Percentiles rank a stretch among this genome's conserved stretches.
Conservation (phyloP, 2,113 vertebrate species). For the Nothocercus nigrocapillus region DNA sequence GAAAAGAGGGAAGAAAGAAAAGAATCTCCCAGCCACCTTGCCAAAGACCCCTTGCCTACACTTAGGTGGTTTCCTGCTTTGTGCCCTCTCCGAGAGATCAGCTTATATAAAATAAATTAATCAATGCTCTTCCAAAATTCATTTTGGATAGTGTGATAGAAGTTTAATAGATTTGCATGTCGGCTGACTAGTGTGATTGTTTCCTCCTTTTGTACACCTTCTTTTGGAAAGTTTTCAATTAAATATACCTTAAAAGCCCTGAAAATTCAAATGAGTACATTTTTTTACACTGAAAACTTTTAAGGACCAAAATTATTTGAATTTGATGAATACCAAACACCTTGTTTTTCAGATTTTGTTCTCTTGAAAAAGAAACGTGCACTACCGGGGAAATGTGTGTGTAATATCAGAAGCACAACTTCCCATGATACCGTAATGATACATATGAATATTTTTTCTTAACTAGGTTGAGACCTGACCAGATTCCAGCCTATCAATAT, state of each 20-base stretch:
- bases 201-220: background rate
- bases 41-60: background rate
- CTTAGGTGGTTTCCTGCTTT: background rate
- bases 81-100: background rate
- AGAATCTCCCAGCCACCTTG: background rate
- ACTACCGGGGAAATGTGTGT: background rate
- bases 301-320: background rate
- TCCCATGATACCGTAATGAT: background rate
- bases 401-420: background rate
- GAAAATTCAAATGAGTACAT: background rate
- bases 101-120: background rate
- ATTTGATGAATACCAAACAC: background rate
- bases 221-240: background rate
- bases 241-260: background rate
- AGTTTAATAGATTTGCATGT: background rate
- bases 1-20: background rate
- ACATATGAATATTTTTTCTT: background rate
- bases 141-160: background rate
- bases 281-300: background rate
- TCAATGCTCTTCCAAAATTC: background rate
- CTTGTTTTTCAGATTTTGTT: background rate
- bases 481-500: background rate
- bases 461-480: background rate
- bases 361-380: background rate
- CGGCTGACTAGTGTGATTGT: background rate